These are phyloP conservation scores for Brachylomia viminalis DNA, from an alignment of 2,888 invertebrate species.

Conservation along the genomic window DNA sequence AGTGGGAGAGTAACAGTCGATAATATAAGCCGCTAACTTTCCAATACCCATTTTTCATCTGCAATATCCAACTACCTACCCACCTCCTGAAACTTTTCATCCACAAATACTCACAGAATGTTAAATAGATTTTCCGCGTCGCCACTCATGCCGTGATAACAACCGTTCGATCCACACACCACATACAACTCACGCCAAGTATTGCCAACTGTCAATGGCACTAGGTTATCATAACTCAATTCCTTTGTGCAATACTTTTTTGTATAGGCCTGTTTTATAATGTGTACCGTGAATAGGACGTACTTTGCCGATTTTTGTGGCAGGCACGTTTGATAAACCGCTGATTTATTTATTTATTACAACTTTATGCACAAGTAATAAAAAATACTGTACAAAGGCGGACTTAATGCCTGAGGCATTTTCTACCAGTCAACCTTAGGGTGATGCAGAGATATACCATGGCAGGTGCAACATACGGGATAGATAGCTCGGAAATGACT, in stretches of 20 bases:
- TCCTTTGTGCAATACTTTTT: slow-evolving; percentile 66
- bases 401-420: too few species aligned
- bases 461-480: too few species aligned
- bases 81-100: slow-evolving; percentile 26
- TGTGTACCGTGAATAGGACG: slow-evolving; percentile 30
- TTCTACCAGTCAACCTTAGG: too few species aligned
- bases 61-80: not conserved
- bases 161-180: slow-evolving; percentile 52
- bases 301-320: slow-evolving; percentile 28
- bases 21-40: not conserved
- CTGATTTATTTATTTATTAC: too few species aligned
- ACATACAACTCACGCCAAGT: slow-evolving; percentile 58
- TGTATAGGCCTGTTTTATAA: slow-evolving; percentile 58
- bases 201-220: slow-evolving; percentile 73
- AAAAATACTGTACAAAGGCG: too few species aligned
- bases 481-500: too few species aligned
- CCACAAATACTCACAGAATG: slow-evolving; percentile 20
- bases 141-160: slow-evolving; percentile 41
- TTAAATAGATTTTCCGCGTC: slow-evolving; percentile 44
- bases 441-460: too few species aligned
- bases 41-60: slow-evolving; percentile 18
- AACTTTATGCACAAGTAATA: too few species aligned
- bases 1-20: not conserved
- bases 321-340: not conserved
- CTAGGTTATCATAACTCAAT: slow-evolving; percentile 74